These are phyloP conservation scores for Vesta saturnalis DNA, from an alignment of 2,888 invertebrate genomes.

Conservation along the genomic window DNA sequence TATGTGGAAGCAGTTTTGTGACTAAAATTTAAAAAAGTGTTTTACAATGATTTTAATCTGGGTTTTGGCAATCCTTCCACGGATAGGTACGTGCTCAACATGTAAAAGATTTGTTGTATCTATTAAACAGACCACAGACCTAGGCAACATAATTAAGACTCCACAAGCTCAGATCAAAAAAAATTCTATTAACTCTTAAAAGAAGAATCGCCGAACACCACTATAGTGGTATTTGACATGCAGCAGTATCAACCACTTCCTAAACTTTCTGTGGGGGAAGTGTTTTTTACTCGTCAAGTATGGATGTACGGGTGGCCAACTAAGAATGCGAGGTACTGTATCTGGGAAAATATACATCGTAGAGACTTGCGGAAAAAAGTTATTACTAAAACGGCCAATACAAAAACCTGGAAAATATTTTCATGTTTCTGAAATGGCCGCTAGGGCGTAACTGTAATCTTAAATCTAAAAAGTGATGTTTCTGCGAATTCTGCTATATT, in stretches of 20 bases:
- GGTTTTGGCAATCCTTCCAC: background rate
- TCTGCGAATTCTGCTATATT: too few relatives aligned
- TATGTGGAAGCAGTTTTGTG: background rate
- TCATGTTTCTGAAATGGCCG: too few relatives aligned
- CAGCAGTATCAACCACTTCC: slow-evolving; percentile 45
- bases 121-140: background rate
- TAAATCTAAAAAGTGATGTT: too few relatives aligned
- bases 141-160: slow-evolving; percentile 27
- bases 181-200: slow-evolving; percentile 44
- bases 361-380: too few relatives aligned
- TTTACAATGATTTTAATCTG: too few relatives aligned
- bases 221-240: slow-evolving; percentile 45
- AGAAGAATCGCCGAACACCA: too few relatives aligned
- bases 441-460: too few relatives aligned
- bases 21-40: background rate
- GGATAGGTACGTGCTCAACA: background rate
- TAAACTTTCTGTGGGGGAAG: slow-evolving; percentile 24
- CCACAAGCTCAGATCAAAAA: slow-evolving; percentile 41
- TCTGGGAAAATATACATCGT: too few relatives aligned
- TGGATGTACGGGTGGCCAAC: too few relatives aligned
- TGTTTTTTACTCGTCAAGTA: slow-evolving; percentile 42
- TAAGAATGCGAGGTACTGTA: too few relatives aligned
- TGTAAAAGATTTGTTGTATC: background rate
- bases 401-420: too few relatives aligned
- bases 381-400: too few relatives aligned